Evolutionary conservation across 2,113 vertebrate species (phyloP).

Genomic region (Rhea pennata): DNA sequence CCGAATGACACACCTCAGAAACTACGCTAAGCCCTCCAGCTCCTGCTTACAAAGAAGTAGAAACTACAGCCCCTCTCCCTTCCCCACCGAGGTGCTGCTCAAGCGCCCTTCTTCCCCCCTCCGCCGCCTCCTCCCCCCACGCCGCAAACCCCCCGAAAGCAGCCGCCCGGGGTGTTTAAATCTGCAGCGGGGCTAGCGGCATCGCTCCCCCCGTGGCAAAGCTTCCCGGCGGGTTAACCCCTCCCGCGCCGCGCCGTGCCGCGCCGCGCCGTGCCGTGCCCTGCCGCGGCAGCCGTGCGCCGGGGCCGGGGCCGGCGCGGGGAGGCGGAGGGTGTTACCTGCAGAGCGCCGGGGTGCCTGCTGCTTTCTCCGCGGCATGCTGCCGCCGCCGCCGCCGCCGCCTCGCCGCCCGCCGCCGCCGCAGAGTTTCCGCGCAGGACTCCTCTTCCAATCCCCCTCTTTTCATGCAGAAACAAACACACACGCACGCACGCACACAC

Average conservation of each 20-base stretch:
- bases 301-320: neutral
- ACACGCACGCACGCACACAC: slow-evolving; percentile 43
- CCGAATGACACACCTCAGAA: slow-evolving; percentile 69
- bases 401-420: slow-evolving; percentile 78
- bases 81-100: slow-evolving; percentile 16
- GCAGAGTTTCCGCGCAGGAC: slow-evolving; percentile 84
- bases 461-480: slow-evolving; percentile 86
- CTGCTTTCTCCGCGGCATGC: slow-evolving; percentile 97
- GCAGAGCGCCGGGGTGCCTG: slow-evolving; percentile 93
- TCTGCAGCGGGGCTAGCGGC: neutral
- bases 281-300: slow-evolving; percentile 1
- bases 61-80: slow-evolving; percentile 38
- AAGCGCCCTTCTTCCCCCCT: neutral
- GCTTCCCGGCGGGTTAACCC: slow-evolving; percentile 43
- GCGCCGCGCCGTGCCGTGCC: no score
- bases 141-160: neutral
- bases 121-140: neutral
- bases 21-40: slow-evolving; percentile 61
- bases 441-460: slow-evolving; percentile 68
- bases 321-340: slow-evolving; percentile 80
- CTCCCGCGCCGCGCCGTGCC: slow-evolving; percentile 33
- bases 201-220: neutral
- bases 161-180: slow-evolving; percentile 12
- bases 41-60: slow-evolving; percentile 67
- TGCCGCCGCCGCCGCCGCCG: slow-evolving; percentile 78